phyloP scores from a whole-genome alignment of 2,797 vertebrate species.

The Crenuchus spilurus region DNA sequence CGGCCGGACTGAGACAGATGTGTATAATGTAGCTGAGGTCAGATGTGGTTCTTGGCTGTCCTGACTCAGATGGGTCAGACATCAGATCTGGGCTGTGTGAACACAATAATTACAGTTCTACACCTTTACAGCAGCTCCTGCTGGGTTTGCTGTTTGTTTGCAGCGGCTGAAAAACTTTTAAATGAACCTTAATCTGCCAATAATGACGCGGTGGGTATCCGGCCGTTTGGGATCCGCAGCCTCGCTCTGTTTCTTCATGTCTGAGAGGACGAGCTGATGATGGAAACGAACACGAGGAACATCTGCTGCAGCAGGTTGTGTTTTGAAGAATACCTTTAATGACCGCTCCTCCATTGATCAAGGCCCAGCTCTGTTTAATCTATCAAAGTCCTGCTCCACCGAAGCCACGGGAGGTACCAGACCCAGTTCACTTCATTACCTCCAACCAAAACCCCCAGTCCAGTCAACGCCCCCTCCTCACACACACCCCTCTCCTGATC shows the following conservation, averaged over 20 bases:
- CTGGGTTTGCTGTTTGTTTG: too few species aligned
- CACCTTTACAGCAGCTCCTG: too few species aligned
- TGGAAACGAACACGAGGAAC: conserved; percentile 62
- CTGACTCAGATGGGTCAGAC: too few species aligned
- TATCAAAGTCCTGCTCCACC: conserved; percentile 62
- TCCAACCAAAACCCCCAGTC: conserved; percentile 27
- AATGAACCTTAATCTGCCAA: conserved; percentile 35
- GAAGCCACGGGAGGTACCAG: conserved; percentile 55
- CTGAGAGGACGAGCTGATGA: conserved; percentile 62
- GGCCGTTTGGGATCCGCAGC: conserved; percentile 16
- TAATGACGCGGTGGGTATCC: conserved; percentile 34
- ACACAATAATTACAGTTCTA: too few species aligned
- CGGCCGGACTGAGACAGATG: too few species aligned
- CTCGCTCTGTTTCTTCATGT: conserved; percentile 45
- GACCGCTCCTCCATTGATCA: conserved; percentile 68
- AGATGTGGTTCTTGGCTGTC: too few species aligned
- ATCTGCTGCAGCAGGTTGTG: conserved; percentile 60
- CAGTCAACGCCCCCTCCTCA: background rate
- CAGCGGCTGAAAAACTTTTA: too few species aligned
- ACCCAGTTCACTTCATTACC: conserved; percentile 54
- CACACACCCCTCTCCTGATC: conserved; percentile 29
- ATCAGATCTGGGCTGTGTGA: too few species aligned
- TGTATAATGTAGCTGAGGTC: too few species aligned
- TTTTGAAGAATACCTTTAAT: conserved; percentile 60
- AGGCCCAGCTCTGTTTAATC: conserved; percentile 68